Conservation (phyloP, 2,888 invertebrate genomes). For the Lasioglossum calceatum region DNA sequence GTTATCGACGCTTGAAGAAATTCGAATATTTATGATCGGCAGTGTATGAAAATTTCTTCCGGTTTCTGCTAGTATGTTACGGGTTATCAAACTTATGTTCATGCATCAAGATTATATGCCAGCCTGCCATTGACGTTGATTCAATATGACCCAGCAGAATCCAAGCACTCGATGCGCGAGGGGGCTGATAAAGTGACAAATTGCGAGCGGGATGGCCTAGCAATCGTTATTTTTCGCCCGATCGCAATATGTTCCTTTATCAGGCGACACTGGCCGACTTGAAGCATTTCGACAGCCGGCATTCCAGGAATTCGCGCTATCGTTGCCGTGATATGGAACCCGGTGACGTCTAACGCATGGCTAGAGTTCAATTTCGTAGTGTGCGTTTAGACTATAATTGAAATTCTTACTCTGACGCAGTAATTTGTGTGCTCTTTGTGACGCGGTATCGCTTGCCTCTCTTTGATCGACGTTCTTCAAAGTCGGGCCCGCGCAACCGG, state of each 20-base stretch:
- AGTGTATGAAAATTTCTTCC: neutral
- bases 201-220: neutral
- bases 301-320: constrained; percentile 48
- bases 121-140: neutral
- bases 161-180: neutral
- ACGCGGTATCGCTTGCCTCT: constrained; percentile 29
- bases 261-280: constrained; percentile 10
- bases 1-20: neutral
- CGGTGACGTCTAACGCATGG: constrained; percentile 44
- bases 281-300: constrained; percentile 36
- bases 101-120: neutral
- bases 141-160: constrained; percentile 3
- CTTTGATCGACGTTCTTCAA: constrained; percentile 68
- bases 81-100: neutral
- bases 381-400: constrained; percentile 61
- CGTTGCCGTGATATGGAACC: constrained; percentile 33
- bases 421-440: constrained; percentile 66
- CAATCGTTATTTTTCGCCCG: constrained; percentile 7
- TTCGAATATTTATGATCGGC: neutral
- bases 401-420: constrained; percentile 67
- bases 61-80: neutral
- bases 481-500: constrained; percentile 52
- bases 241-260: constrained; percentile 27
- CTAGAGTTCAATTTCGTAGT: constrained; percentile 42
- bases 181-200: neutral